These are phyloP conservation scores for Ophonus ardosiacus DNA, from an alignment of 2,888 invertebrate species.

Conservation along the genomic window DNA sequence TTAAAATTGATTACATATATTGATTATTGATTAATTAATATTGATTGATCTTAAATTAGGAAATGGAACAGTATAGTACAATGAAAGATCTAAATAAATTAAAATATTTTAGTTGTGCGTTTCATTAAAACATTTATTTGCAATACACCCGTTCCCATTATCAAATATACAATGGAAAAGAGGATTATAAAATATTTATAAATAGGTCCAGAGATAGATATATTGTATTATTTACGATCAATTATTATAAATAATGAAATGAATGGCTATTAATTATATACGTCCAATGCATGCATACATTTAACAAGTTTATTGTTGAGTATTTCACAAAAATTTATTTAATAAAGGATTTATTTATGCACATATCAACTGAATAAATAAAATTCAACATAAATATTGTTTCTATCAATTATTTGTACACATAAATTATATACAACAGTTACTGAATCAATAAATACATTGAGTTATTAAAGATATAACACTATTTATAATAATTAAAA, in stretches of 20 bases:
- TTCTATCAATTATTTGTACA: slow-evolving; percentile 2
- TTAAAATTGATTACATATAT: no score
- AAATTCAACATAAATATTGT: slow-evolving; percentile 9
- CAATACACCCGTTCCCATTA: not conserved
- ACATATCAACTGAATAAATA: not conserved
- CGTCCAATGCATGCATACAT: not conserved
- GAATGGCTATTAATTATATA: not conserved
- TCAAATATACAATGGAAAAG: not conserved
- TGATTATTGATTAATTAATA: no score
- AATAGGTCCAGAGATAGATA: not conserved
- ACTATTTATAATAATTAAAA: slow-evolving; percentile 9
- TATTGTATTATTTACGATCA: not conserved
- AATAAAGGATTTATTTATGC: slow-evolving; percentile 28
- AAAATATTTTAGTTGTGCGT: no score
- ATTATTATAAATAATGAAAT: not conserved
- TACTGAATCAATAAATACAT: slow-evolving; percentile 22
- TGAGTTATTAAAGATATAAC: slow-evolving; percentile 16
- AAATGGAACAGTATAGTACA: no score
- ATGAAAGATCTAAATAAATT: no score
- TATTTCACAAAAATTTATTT: slow-evolving; percentile 6
- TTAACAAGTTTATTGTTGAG: not conserved
- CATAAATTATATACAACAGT: slow-evolving; percentile 12
- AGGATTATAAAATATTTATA: not conserved
- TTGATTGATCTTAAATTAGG: no score
- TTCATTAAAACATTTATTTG: no score